Conservation (phyloP, 2,888 invertebrate genomes). For the Drosophila mimetica region DNA sequence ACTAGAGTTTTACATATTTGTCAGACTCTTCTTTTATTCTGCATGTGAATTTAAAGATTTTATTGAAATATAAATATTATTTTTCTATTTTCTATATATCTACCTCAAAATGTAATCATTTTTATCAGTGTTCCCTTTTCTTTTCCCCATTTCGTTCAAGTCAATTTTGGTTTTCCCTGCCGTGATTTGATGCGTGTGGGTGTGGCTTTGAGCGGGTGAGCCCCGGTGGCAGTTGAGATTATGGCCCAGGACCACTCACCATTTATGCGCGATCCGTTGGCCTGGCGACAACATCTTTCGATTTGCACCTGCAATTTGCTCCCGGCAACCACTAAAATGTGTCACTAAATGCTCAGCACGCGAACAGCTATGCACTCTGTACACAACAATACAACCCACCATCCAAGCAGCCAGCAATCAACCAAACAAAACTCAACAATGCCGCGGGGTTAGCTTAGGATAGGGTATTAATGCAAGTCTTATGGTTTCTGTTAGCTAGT, state of each 20-base stretch:
- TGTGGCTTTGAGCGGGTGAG: conserved; percentile 7
- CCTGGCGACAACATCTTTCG: conserved; percentile 62
- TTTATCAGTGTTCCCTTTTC: conserved; percentile 7
- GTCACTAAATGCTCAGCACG: conserved; percentile 62
- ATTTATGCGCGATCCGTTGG: conserved; percentile 21
- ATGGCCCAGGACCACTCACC: conserved; percentile 11
- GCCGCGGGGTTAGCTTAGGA: conserved; percentile 16
- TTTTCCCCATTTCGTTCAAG: conserved; percentile 46
- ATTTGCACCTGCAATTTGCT: conserved; percentile 68
- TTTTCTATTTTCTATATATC: too few species aligned
- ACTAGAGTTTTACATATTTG: too few species aligned
- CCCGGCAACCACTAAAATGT: conserved; percentile 54
- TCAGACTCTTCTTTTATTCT: not conserved
- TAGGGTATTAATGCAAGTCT: conserved; percentile 14
- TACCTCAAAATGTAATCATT: too few species aligned
- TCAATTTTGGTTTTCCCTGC: conserved; percentile 65
- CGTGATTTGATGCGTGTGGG: conserved; percentile 60
- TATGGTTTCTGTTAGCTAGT: not conserved
- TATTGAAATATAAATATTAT: not conserved
- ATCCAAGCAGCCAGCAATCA: conserved; percentile 28
- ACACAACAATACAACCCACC: conserved; percentile 7
- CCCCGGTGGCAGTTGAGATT: conserved; percentile 38
- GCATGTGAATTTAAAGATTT: not conserved
- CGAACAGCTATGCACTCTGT: conserved; percentile 20
- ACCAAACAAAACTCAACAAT: conserved; percentile 42